Conservation (phyloP, 2,888 invertebrate genomes). For the Ophioninae sp. region DNA sequence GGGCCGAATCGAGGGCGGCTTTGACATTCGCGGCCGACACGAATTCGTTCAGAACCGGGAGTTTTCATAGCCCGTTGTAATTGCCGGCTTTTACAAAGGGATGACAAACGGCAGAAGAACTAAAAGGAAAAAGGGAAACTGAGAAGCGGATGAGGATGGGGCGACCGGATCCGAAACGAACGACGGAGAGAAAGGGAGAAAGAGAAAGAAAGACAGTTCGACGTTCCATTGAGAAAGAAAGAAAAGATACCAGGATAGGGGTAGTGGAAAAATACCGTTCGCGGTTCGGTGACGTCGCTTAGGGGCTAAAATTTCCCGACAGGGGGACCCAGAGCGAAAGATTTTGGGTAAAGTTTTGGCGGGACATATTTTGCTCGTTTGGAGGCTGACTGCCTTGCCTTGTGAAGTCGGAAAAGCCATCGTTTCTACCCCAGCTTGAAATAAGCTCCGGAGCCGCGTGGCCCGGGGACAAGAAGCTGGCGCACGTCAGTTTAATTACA, state of each 20-base stretch:
- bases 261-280: background rate
- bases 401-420: constrained; percentile 28
- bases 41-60: background rate
- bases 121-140: constrained; percentile 1
- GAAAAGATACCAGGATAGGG: constrained; percentile 13
- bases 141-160: background rate
- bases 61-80: constrained; percentile 26
- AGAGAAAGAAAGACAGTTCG: background rate
- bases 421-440: constrained; percentile 18
- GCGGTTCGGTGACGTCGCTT: constrained; percentile 34
- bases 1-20: constrained; percentile 10
- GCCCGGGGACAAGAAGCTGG: constrained; percentile 55
- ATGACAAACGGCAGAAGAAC: constrained; percentile 27
- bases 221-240: constrained; percentile 1
- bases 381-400: constrained; percentile 3
- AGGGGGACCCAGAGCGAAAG: background rate
- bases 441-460: constrained; percentile 36
- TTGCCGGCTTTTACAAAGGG: constrained; percentile 26
- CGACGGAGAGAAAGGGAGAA: background rate
- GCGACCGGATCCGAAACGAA: background rate
- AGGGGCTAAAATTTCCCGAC: constrained; percentile 33
- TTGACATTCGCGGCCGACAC: constrained; percentile 13
- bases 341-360: background rate
- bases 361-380: constrained; percentile 56
- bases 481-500: constrained; percentile 62